These are phyloP conservation scores for Halisarca cf. caerulea DNA, from an alignment of 37 sponge, comb jelly and placozoan genomes.

Conservation along the genomic window DNA sequence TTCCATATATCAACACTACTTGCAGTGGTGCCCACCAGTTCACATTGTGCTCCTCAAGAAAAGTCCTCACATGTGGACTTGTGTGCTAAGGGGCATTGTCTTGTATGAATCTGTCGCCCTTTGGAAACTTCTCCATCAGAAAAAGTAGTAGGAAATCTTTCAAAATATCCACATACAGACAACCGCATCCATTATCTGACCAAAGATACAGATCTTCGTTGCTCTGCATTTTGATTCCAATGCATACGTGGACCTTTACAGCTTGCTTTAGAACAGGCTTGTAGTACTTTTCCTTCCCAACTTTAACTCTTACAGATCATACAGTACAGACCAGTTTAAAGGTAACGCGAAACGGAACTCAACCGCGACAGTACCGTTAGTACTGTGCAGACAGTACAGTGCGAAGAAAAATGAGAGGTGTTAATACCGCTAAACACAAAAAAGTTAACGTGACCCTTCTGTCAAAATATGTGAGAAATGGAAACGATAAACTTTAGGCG, in stretches of 20 bases:
- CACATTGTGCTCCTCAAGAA: constrained; percentile 4
- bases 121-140: not conserved
- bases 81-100: constrained; percentile 12
- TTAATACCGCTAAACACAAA: too few relatives aligned
- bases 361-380: too few relatives aligned
- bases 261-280: constrained; percentile 9
- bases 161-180: not conserved
- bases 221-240: too few relatives aligned
- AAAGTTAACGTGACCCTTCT: too few relatives aligned
- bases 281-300: constrained; percentile 3
- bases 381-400: too few relatives aligned
- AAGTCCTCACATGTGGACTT: not conserved
- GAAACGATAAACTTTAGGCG: too few relatives aligned
- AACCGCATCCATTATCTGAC: not conserved
- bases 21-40: constrained; percentile 4
- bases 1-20: too few relatives aligned
- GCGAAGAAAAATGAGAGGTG: too few relatives aligned
- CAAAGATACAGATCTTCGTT: constrained; percentile 12
- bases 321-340: too few relatives aligned
- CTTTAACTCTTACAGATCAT: not conserved
- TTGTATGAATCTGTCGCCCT: constrained; percentile 16
- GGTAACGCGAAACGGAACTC: too few relatives aligned
- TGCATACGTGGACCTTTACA: too few relatives aligned
- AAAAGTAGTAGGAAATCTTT: not conserved
- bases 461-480: too few relatives aligned